phyloP scores from a whole-genome alignment of 2,888 invertebrate species.

The Epinotia bilunana region DNA sequence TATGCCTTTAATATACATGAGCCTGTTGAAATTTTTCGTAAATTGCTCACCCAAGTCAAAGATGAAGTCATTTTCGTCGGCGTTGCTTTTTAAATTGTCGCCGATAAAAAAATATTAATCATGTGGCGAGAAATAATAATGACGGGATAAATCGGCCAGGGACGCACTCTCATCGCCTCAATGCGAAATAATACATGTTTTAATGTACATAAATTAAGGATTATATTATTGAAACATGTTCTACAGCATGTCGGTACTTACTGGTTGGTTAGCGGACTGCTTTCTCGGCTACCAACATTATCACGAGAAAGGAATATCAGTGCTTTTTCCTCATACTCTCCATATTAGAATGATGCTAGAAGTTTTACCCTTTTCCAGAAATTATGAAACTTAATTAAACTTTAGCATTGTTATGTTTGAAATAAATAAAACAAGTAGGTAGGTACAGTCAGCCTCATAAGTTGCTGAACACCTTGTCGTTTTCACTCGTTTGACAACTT shows the following conservation, averaged over 20 bases:
- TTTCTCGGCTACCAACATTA: conserved; percentile 1
- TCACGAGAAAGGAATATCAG: neutral
- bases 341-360: neutral
- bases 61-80: conserved; percentile 63
- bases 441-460: too few species aligned
- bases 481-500: too few species aligned
- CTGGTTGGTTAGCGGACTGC: neutral
- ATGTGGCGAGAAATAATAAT: conserved; percentile 53
- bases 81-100: conserved; percentile 53
- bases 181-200: conserved; percentile 48
- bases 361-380: too few species aligned
- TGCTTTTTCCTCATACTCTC: neutral
- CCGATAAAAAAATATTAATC: conserved; percentile 57
- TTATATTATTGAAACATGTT: conserved; percentile 4
- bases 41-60: conserved; percentile 56
- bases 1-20: conserved; percentile 59
- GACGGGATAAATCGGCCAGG: conserved; percentile 58
- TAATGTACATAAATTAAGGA: conserved; percentile 42
- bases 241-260: conserved; percentile 17
- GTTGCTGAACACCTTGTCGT: too few species aligned
- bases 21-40: conserved; percentile 54
- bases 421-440: too few species aligned
- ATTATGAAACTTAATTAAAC: too few species aligned
- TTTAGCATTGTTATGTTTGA: too few species aligned
- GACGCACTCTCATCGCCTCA: conserved; percentile 48